Percentiles rank a stretch among this genome's conserved stretches.
phyloP scores from a whole-genome alignment of 2,888 invertebrate genomes.

The Lissonota sp. region DNA sequence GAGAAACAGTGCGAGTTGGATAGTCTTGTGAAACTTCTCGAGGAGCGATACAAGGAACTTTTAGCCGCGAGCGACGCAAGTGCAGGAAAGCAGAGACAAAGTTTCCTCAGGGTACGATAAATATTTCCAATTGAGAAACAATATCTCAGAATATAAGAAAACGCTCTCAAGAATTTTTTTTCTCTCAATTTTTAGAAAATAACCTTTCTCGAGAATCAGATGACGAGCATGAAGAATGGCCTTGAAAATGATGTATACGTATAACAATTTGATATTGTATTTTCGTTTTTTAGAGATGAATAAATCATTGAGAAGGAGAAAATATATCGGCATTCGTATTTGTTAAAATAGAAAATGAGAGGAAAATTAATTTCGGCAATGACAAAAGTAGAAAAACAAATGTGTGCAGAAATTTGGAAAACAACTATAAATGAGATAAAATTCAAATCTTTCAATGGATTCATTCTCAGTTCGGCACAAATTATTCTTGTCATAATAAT shows the following conservation, averaged over 20 bases:
- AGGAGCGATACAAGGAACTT: conserved; percentile 73
- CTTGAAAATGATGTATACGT: conserved; percentile 51
- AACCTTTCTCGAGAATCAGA: conserved; percentile 68
- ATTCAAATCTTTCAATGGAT: too few species aligned
- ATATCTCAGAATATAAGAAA: not conserved
- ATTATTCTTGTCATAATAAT: too few species aligned
- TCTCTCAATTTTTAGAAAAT: conserved; percentile 68
- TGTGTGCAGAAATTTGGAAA: not conserved
- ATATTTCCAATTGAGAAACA: not conserved
- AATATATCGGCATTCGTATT: too few species aligned
- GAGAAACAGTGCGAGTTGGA: conserved; percentile 75
- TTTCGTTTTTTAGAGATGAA: not conserved
- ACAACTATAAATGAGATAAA: not conserved
- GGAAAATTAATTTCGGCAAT: too few species aligned
- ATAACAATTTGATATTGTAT: conserved; percentile 34
- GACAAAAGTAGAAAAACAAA: too few species aligned
- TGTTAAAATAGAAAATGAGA: too few species aligned
- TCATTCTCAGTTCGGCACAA: too few species aligned
- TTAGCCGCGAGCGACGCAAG: conserved; percentile 70
- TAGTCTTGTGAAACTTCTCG: conserved; percentile 69
- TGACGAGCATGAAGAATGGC: conserved; percentile 63
- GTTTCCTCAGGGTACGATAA: conserved; percentile 72
- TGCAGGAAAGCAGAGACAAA: conserved; percentile 71
- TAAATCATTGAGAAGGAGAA: too few species aligned
- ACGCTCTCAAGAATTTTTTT: not conserved